phyloP scores from a whole-genome alignment of 2,797 vertebrate genomes.

The Molothrus ater region DNA sequence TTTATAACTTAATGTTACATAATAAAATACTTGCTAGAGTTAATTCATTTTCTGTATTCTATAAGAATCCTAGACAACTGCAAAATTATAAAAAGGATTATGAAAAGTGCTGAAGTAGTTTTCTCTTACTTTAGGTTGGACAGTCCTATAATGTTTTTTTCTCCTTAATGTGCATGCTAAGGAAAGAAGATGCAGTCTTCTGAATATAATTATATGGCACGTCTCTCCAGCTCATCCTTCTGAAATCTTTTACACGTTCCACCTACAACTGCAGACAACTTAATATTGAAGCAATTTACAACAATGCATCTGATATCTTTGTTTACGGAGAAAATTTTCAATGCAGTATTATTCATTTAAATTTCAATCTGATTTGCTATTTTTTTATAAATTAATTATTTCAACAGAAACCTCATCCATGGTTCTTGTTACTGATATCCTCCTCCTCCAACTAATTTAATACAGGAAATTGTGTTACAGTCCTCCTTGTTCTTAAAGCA shows the following conservation, averaged over 20 bases:
- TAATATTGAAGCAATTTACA: neutral
- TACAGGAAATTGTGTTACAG: neutral
- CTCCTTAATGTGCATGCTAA: neutral
- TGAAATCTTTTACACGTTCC: neutral
- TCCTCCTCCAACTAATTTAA: neutral
- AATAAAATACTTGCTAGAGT: neutral
- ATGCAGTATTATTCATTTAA: neutral
- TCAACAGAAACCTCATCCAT: neutral
- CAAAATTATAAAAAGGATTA: neutral
- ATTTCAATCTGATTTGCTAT: neutral
- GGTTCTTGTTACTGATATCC: neutral
- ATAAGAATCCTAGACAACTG: neutral
- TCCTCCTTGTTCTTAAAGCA: neutral
- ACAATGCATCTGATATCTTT: neutral
- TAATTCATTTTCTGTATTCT: neutral
- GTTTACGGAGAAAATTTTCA: neutral
- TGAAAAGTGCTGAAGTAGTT: neutral
- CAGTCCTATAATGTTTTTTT: neutral
- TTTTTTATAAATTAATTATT: neutral
- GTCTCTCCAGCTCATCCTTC: neutral
- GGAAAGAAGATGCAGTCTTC: neutral
- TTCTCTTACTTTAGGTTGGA: neutral
- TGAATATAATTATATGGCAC: neutral
- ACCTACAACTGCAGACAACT: neutral
- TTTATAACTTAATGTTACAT: neutral